Evolutionary conservation across 2,797 vertebrate genomes (phyloP).

Genomic region (Alca torda): DNA sequence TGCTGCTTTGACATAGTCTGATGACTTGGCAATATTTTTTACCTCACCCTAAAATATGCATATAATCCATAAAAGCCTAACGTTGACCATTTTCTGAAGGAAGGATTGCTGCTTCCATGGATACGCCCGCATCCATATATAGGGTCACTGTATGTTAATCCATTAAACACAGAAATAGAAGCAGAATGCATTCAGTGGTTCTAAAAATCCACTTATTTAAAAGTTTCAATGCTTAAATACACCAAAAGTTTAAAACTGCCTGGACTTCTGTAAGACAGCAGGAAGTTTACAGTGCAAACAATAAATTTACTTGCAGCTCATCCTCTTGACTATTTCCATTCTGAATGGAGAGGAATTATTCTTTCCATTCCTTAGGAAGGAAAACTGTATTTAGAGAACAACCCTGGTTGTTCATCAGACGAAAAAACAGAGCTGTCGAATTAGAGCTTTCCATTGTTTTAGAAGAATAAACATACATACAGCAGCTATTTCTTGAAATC

Average conservation of each 20-base stretch:
- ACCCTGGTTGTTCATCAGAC: constrained; percentile 6
- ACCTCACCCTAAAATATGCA: neutral
- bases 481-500: constrained; percentile 22
- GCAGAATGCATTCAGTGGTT: neutral
- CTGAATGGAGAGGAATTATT: constrained; percentile 36
- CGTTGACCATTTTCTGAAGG: neutral
- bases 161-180: neutral
- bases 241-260: neutral
- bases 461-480: constrained; percentile 14
- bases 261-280: neutral
- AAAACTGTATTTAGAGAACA: constrained; percentile 17
- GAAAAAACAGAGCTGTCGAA: neutral
- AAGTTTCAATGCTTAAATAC: neutral
- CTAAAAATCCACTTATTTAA: neutral
- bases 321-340: neutral
- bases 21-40: neutral
- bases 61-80: neutral
- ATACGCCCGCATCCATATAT: neutral
- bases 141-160: neutral
- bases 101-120: neutral
- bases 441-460: neutral
- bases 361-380: neutral
- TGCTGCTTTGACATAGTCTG: neutral
- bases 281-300: neutral
- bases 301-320: neutral